Conservation (phyloP, 1,140 invertebrate species). For the Sweltsa coloradensis region DNA sequence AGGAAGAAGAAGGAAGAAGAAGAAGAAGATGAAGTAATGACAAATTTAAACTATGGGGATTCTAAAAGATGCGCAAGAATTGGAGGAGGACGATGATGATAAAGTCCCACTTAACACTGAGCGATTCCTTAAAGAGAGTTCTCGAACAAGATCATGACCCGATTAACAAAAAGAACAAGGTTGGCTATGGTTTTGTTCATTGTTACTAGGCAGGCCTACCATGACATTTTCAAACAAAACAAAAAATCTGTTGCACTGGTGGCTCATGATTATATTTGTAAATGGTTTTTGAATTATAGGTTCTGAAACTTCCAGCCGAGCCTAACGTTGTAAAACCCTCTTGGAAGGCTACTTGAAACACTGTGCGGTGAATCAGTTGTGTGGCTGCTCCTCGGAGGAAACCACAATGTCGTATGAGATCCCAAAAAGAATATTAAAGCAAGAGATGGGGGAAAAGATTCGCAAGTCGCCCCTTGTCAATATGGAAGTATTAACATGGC, state of each 20-base stretch:
- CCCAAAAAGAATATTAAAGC: constrained; percentile 15
- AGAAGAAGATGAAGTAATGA: constrained; percentile 24
- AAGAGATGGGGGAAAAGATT: constrained; percentile 18
- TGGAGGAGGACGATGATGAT: constrained; percentile 20
- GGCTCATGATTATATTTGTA: too few species aligned
- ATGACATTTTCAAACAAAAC: too few species aligned
- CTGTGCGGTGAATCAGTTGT: constrained; percentile 41
- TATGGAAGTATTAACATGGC: too few species aligned
- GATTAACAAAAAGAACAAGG: constrained; percentile 51
- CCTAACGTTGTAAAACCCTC: constrained; percentile 52
- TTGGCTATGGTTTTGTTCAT: constrained; percentile 22
- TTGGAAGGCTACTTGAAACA: constrained; percentile 60
- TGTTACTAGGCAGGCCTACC: too few species aligned
- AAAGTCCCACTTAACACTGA: constrained; percentile 31
- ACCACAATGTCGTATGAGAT: constrained; percentile 22
- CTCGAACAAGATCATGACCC: constrained; percentile 54
- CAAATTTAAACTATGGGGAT: too few species aligned
- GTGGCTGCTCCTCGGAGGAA: constrained; percentile 32
- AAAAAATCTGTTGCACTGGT: too few species aligned
- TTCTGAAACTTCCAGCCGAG: constrained; percentile 43
- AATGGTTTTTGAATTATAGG: constrained; percentile 25
- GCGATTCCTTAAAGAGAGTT: constrained; percentile 33
- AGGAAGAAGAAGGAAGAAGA: constrained; percentile 11
- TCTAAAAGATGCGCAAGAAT: constrained; percentile 2
- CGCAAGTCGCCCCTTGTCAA: too few species aligned